phyloP scores from a whole-genome alignment of 2,888 invertebrate species.

The Drosophila birchii region DNA sequence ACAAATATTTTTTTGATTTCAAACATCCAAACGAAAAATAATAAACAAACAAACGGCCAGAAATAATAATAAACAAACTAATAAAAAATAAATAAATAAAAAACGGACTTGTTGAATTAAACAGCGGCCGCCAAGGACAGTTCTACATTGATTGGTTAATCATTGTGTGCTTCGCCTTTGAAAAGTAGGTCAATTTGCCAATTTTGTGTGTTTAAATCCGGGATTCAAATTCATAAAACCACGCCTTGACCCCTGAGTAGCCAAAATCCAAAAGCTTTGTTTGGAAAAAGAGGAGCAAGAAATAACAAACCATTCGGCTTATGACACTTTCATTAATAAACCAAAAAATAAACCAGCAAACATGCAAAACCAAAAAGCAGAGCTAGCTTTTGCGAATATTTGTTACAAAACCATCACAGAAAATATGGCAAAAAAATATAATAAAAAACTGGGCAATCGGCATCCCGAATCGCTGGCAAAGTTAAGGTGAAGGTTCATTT shows the following conservation, averaged over 20 bases:
- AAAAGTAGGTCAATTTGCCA: conserved; percentile 33
- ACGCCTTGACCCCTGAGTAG: conserved; percentile 22
- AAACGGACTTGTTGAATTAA: conserved; percentile 1
- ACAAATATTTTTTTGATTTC: conserved; percentile 27
- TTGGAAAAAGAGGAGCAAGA: conserved; percentile 1
- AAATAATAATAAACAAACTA: neutral
- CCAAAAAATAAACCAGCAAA: conserved; percentile 18
- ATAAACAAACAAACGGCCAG: conserved; percentile 22
- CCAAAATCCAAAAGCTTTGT: conserved; percentile 1
- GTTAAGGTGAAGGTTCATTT: conserved; percentile 72
- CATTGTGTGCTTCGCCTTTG: conserved; percentile 16
- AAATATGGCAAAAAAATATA: conserved; percentile 30
- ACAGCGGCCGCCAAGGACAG: conserved; percentile 23
- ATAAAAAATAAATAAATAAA: too few species aligned
- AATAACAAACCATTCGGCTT: neutral
- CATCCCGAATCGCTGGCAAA: conserved; percentile 45
- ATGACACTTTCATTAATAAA: conserved; percentile 34
- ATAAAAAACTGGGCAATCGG: conserved; percentile 65
- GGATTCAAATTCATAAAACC: conserved; percentile 13
- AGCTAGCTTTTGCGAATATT: conserved; percentile 38
- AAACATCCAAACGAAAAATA: conserved; percentile 12
- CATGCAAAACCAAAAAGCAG: conserved; percentile 29
- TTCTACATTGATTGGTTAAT: conserved; percentile 38
- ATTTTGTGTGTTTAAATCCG: conserved; percentile 16
- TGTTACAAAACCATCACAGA: conserved; percentile 41